phyloP scores from a whole-genome alignment of 2,113 vertebrate species.

The Diadophis punctatus region DNA sequence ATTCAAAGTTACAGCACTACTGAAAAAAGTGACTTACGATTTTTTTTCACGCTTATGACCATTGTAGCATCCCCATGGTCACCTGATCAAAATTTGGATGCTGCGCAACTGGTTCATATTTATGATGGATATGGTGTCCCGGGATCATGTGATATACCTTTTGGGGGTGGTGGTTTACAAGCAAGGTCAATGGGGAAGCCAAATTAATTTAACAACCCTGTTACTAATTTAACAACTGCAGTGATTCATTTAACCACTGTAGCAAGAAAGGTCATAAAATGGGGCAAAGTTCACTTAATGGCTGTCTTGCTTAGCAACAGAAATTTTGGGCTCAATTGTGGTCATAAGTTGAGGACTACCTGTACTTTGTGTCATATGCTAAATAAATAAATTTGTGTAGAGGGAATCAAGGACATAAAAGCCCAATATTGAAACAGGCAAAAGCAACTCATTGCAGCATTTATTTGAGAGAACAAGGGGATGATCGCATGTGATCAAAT shows the following conservation, averaged over 20 bases:
- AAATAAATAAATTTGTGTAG: background rate
- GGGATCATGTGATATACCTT: background rate
- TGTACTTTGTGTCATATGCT: background rate
- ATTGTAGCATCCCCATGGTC: background rate
- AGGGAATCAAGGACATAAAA: background rate
- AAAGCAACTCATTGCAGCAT: background rate
- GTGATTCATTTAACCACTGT: too few species aligned
- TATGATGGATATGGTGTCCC: background rate
- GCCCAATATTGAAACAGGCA: background rate
- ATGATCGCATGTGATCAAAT: background rate
- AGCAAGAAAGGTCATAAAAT: background rate
- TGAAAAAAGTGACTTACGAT: background rate
- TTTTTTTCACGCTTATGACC: background rate
- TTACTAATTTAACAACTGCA: too few species aligned
- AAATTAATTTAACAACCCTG: background rate
- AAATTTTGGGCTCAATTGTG: background rate
- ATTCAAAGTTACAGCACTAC: background rate
- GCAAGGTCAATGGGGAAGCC: background rate
- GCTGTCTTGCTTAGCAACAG: background rate
- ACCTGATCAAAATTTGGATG: background rate
- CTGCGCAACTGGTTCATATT: background rate
- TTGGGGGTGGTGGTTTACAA: background rate
- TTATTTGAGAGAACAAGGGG: background rate
- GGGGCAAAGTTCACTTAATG: background rate
- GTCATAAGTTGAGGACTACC: background rate